Base-by-base conservation (phyloP, 2,888 invertebrate genomes). In the Malachius bipustulatus region DNA sequence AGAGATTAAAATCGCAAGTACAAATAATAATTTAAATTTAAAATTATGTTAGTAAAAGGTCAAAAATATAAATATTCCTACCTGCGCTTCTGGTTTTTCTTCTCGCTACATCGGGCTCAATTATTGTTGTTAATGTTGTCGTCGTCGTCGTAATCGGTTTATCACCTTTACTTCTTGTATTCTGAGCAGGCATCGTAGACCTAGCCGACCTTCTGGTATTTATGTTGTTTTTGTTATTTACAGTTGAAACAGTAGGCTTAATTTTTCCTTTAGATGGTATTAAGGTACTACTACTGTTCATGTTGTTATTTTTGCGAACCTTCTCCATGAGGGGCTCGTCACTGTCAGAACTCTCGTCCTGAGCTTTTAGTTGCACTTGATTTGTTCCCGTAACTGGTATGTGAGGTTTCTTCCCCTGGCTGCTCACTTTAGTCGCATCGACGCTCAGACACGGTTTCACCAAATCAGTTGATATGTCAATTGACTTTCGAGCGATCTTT, bases 291-390 rank as follows among this genome's bases (percentile, higher is more conserved):
- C 32, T 36, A 10, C 37, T 39, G 14, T 32, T 33, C 30, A 14
- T 32, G 30, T 40, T 44, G 35, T 39, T 36, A 26, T 34, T 49
- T 55, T 64, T 65, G 47, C 81, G 66, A 60, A 79, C 73, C 64
- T 82, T 71, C 48, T 78, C 77, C 44, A 81, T 80, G 39, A 84
- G 65, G 36, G 83, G 83, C 62, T 85, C 84, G 57, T 85, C 85
- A 44, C 77, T 78, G 54, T 85, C 85, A 33, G 83, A 83, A 38
- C 75, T 75, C 26, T 76, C 75, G 49, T 82, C 82, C 54, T 41
- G 54, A 47, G 54, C 51, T 58, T 50, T 64, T 55, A 62, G 67
- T 66, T 54, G 56, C 64, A 39, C 39, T n/a, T 19, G 24, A n/a
- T 19, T 19, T 8, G 24, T n/a, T n/a, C 6, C 24, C 24, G n/a